These are phyloP conservation scores for Tachina lurida DNA, from an alignment of 2,888 invertebrate species.

Conservation along the genomic window DNA sequence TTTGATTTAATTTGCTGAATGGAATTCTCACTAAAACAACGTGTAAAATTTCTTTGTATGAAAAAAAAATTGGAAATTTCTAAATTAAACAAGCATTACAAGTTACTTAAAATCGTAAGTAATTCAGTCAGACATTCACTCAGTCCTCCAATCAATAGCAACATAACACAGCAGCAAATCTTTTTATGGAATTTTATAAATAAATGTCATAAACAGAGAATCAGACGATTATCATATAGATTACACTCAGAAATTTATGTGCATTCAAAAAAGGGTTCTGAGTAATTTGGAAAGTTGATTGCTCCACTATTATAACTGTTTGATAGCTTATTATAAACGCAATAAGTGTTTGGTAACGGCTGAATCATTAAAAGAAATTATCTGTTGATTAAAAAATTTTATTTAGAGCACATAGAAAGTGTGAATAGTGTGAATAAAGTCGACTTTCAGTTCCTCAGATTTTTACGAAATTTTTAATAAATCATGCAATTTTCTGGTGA, in stretches of 20 bases:
- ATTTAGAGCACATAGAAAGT: no score
- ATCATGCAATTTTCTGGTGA: no score
- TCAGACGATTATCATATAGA: not conserved
- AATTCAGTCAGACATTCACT: conserved; percentile 4
- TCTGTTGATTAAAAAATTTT: no score
- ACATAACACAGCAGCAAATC: conserved; percentile 9
- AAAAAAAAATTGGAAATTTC: conserved; percentile 25
- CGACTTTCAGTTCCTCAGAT: no score
- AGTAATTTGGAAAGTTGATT: not conserved
- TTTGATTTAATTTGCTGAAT: conserved; percentile 15
- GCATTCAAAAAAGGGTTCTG: not conserved
- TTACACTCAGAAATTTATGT: conserved; percentile 27
- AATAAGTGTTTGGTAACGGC: no score
- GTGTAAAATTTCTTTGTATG: conserved; percentile 18
- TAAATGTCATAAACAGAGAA: conserved; percentile 15
- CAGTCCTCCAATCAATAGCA: conserved; percentile 14
- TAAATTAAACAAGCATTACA: conserved; percentile 15
- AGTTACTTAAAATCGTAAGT: not conserved
- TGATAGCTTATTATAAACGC: no score
- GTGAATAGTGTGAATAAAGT: no score
- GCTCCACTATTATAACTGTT: no score
- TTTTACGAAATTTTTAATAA: no score
- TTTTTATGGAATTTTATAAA: conserved; percentile 22
- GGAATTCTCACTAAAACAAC: conserved; percentile 32
- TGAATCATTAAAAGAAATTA: no score